Conservation (phyloP, 2,113 vertebrate species). For the Lophura nycthemera region DNA sequence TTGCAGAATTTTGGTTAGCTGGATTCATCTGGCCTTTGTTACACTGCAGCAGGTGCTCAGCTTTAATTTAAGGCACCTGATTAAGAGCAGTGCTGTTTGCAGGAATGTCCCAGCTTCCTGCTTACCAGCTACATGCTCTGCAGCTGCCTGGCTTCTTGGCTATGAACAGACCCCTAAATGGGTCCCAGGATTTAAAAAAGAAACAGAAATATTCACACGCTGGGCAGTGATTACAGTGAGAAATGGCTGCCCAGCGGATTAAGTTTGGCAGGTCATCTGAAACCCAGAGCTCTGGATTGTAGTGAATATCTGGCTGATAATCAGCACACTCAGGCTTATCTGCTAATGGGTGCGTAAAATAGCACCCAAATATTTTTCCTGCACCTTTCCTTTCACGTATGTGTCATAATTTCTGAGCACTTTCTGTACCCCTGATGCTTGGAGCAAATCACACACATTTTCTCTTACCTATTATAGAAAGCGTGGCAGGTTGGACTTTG, state of each 20-base stretch:
- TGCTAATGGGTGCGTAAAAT: background rate
- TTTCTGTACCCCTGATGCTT: background rate
- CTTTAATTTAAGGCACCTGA: background rate
- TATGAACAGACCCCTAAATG: background rate
- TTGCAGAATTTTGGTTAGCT: background rate
- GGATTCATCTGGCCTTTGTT: background rate
- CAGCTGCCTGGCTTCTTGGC: background rate
- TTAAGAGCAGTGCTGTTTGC: background rate
- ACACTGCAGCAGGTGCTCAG: background rate
- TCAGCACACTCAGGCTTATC: background rate
- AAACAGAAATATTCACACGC: background rate
- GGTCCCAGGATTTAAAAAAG: background rate
- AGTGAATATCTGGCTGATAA: background rate
- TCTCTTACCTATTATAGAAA: constrained; percentile 87
- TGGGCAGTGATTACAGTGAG: background rate
- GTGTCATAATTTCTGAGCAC: background rate
- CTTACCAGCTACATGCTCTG: background rate
- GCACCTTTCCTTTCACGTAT: background rate
- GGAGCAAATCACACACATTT: background rate
- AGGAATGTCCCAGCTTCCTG: background rate
- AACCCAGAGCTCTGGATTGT: background rate
- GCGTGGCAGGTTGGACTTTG: constrained; percentile 87
- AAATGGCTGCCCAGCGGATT: background rate
- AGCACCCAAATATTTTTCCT: background rate
- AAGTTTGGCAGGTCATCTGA: constrained; percentile 22